Evolutionary conservation across 1,140 invertebrate genomes (phyloP).

Genomic region (Aphidius gifuensis): DNA sequence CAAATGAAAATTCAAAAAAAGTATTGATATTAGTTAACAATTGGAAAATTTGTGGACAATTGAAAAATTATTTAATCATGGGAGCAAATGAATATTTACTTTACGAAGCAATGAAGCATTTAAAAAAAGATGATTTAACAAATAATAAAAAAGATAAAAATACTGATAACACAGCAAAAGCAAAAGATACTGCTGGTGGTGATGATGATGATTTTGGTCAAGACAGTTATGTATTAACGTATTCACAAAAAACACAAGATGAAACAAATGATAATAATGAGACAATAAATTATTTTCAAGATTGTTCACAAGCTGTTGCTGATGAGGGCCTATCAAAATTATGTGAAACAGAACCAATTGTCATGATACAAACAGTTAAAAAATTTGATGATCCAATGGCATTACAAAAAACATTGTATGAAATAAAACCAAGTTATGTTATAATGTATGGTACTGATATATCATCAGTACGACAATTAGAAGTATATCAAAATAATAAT

Average conservation of each 20-base stretch:
- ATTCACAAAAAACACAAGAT: conserved; percentile 57
- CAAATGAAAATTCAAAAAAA: conserved; percentile 56
- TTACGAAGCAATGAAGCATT: conserved; percentile 37
- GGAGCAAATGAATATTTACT: conserved; percentile 60
- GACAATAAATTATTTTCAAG: conserved; percentile 58
- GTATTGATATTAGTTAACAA: conserved; percentile 84
- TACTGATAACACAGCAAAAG: conserved; percentile 19
- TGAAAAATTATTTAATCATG: conserved; percentile 70
- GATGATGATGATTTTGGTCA: conserved; percentile 52
- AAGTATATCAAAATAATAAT: conserved; percentile 70
- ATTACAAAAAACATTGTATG: conserved; percentile 64
- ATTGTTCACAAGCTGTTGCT: conserved; percentile 59
- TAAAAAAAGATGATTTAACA: conserved; percentile 36
- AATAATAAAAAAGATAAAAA: conserved; percentile 53
- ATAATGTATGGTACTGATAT: conserved; percentile 91
- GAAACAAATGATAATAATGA: conserved; percentile 47
- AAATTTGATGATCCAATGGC: conserved; percentile 67
- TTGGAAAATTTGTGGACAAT: conserved; percentile 74
- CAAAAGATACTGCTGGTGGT: conserved; percentile 37
- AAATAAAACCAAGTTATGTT: conserved; percentile 76
- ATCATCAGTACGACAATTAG: conserved; percentile 81
- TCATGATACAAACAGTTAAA: conserved; percentile 76
- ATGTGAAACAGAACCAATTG: conserved; percentile 58
- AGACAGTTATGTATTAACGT: conserved; percentile 67
- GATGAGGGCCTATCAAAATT: conserved; percentile 63